These are phyloP conservation scores for Arge pagana DNA, from an alignment of 2,888 invertebrate genomes.

Conservation along the genomic window DNA sequence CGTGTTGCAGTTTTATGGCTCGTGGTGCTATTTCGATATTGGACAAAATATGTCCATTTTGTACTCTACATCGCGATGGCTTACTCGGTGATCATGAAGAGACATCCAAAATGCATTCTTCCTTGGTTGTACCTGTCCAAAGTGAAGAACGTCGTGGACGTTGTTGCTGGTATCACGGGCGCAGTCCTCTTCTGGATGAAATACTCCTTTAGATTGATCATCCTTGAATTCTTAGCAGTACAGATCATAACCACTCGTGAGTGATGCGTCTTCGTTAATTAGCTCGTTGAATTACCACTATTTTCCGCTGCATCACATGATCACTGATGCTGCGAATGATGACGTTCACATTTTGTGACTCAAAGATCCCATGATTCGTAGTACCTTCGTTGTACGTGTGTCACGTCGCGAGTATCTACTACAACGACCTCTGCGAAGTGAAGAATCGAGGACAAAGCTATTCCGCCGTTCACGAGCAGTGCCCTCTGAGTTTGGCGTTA, in stretches of 20 bases:
- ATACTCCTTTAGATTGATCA: background rate
- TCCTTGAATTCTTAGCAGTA: constrained; percentile 41
- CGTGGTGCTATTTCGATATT: constrained; percentile 42
- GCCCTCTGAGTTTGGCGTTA: constrained; percentile 13
- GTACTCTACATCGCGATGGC: constrained; percentile 43
- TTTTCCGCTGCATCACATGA: too few relatives aligned
- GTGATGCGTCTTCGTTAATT: constrained; percentile 38
- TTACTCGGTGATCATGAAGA: constrained; percentile 48
- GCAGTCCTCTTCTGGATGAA: constrained; percentile 1
- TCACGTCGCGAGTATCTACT: constrained; percentile 1
- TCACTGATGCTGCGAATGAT: too few relatives aligned
- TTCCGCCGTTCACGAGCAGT: too few relatives aligned
- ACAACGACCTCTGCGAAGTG: constrained; percentile 9
- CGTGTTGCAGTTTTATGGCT: constrained; percentile 42
- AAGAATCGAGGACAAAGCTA: too few relatives aligned
- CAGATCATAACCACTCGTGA: constrained; percentile 37
- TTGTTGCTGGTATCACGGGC: background rate
- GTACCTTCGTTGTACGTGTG: constrained; percentile 15
- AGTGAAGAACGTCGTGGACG: constrained; percentile 39
- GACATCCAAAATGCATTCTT: constrained; percentile 40
- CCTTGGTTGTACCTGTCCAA: constrained; percentile 49
- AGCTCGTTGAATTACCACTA: constrained; percentile 39
- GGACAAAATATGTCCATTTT: constrained; percentile 40
- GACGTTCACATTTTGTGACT: too few relatives aligned
- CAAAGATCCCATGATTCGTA: background rate